A percentile compares a stretch with the other conserved stretches of the same genome.
These are phyloP conservation scores for Charina bottae DNA, from an alignment of 2,113 vertebrate genomes.

Conservation along the genomic window DNA sequence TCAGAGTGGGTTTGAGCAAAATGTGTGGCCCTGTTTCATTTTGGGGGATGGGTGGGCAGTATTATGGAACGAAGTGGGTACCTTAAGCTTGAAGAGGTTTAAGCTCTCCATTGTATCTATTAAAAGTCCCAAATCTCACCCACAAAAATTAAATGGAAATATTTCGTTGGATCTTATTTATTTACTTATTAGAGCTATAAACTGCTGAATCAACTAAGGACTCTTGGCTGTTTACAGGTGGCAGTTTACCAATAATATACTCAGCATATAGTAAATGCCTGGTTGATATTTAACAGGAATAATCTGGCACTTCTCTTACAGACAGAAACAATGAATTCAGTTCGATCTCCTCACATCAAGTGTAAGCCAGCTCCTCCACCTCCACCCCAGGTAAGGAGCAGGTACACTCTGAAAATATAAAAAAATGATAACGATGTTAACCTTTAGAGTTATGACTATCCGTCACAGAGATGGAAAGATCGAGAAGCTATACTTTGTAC, in stretches of 20 bases:
- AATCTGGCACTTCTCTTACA: background rate
- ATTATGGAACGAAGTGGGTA: background rate
- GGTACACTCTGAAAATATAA: background rate
- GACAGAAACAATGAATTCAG: slow-evolving; percentile 36
- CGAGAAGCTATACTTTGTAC: background rate
- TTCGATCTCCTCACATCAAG: slow-evolving; percentile 22
- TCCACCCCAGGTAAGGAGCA: slow-evolving; percentile 53
- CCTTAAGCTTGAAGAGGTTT: background rate
- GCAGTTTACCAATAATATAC: background rate
- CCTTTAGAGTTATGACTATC: too few relatives aligned
- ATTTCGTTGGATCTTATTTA: background rate
- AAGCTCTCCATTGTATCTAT: background rate
- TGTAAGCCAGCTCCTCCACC: slow-evolving; percentile 35
- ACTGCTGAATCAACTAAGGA: background rate
- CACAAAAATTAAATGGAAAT: background rate
- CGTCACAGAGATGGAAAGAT: background rate
- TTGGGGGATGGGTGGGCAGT: background rate
- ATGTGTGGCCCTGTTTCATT: background rate
- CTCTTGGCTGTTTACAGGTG: background rate
- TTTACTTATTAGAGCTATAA: background rate
- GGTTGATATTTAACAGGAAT: background rate
- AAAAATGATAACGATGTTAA: background rate
- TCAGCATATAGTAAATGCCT: background rate
- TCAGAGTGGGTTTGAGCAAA: background rate
- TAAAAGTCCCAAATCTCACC: background rate